Conservation (phyloP, 1,140 invertebrate genomes). For the Caligus rogercresseyi region DNA sequence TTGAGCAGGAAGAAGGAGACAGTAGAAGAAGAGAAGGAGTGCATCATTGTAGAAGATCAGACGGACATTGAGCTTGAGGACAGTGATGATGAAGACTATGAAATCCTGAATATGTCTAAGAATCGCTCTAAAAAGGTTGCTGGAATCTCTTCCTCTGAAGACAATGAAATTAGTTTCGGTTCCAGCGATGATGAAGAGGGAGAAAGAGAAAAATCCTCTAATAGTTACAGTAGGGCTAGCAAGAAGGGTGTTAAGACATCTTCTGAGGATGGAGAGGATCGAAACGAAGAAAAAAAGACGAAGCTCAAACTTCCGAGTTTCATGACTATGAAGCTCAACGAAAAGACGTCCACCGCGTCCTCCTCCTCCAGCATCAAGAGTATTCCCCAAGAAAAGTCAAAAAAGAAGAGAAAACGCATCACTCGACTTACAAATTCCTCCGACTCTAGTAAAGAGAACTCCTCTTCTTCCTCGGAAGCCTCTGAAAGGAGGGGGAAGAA, state of each 20-base stretch:
- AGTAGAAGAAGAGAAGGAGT: constrained; percentile 11
- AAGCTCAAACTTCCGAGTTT: background rate
- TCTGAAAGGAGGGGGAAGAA: background rate
- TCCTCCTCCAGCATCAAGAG: no score
- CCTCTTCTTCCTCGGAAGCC: no score
- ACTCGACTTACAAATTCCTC: background rate
- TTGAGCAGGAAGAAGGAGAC: background rate
- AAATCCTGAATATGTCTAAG: constrained; percentile 16
- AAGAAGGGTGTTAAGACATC: no score
- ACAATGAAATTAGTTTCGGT: no score
- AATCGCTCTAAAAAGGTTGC: background rate
- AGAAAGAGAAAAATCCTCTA: no score
- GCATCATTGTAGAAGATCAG: constrained; percentile 12
- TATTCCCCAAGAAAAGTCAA: no score
- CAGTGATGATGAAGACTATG: constrained; percentile 19
- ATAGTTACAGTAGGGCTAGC: no score
- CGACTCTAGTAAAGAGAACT: constrained; percentile 22
- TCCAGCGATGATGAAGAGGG: no score
- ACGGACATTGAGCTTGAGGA: constrained; percentile 21
- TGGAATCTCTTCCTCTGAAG: background rate
- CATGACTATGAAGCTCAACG: no score
- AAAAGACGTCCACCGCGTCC: no score
- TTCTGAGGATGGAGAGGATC: no score
- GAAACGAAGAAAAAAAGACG: no score
- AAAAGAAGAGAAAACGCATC: background rate